phyloP scores from a whole-genome alignment of 2,888 invertebrate genomes.

The Hydrotaea cyrtoneurina region DNA sequence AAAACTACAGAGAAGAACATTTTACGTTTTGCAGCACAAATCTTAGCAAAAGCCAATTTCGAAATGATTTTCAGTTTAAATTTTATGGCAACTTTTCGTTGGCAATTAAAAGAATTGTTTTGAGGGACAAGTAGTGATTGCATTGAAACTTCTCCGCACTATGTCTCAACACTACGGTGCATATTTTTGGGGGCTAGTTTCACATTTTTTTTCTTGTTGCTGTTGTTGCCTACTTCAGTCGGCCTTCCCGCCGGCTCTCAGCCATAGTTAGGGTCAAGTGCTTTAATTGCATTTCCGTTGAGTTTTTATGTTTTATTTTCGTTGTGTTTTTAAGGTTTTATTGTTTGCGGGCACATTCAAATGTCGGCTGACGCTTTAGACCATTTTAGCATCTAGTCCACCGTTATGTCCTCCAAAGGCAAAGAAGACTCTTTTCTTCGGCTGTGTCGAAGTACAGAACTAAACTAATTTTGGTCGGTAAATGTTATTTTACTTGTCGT shows the following conservation, averaged over 20 bases:
- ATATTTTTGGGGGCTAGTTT: background rate
- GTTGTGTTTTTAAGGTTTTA: slow-evolving; percentile 55
- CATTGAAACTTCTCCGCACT: too few species aligned
- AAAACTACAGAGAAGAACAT: background rate
- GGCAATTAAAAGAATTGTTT: background rate
- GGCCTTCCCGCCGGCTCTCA: too few species aligned
- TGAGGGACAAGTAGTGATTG: too few species aligned
- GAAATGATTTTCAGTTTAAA: background rate
- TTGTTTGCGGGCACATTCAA: slow-evolving; percentile 58
- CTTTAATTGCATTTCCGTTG: slow-evolving; percentile 66
- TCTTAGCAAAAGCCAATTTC: background rate
- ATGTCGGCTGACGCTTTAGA: slow-evolving; percentile 50
- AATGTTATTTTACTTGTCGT: slow-evolving; percentile 9
- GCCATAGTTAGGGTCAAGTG: slow-evolving; percentile 49
- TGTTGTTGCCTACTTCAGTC: too few species aligned
- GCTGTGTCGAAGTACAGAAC: background rate
- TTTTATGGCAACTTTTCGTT: background rate
- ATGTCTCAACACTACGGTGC: background rate
- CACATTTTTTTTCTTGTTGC: background rate
- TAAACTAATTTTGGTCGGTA: slow-evolving; percentile 15
- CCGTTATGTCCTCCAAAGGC: background rate
- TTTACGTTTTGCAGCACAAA: slow-evolving; percentile 13
- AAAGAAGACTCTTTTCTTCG: background rate
- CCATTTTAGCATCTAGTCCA: background rate
- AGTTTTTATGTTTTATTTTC: slow-evolving; percentile 52